phyloP scores from a whole-genome alignment of 1,140 invertebrate species.

The Lordiphosa mommai region DNA sequence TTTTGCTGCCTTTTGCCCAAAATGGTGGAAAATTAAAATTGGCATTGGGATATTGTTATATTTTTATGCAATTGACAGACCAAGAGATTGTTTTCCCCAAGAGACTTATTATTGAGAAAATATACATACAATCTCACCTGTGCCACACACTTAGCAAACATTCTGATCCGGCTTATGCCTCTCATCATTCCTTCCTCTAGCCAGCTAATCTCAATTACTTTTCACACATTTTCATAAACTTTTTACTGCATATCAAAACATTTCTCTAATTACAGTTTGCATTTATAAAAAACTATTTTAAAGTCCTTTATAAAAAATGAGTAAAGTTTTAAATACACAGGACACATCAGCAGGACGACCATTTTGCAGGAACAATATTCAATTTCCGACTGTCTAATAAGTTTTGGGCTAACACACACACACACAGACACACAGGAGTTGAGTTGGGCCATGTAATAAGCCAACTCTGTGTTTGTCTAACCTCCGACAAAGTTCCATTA shows the following conservation, averaged over 20 bases:
- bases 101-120: too few relatives aligned
- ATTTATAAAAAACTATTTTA: slow-evolving; percentile 19
- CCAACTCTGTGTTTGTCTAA: slow-evolving; percentile 19
- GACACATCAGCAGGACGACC: slow-evolving; percentile 45
- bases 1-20: too few relatives aligned
- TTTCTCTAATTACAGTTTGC: slow-evolving; percentile 39
- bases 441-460: slow-evolving; percentile 60
- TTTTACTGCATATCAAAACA: slow-evolving; percentile 12
- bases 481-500: slow-evolving; percentile 64
- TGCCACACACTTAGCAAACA: too few relatives aligned
- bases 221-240: slow-evolving; percentile 28
- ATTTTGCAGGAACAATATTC: slow-evolving; percentile 72
- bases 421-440: slow-evolving; percentile 12
- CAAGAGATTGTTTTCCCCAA: too few relatives aligned
- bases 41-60: too few relatives aligned
- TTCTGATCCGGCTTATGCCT: too few relatives aligned
- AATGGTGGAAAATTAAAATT: too few relatives aligned
- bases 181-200: background rate
- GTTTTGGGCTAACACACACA: slow-evolving; percentile 59
- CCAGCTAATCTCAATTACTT: slow-evolving; percentile 24
- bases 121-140: too few relatives aligned
- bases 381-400: slow-evolving; percentile 76
- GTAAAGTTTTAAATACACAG: slow-evolving; percentile 21
- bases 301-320: slow-evolving; percentile 23
- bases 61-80: too few relatives aligned